Evolutionary conservation across 1,140 invertebrate species (phyloP), one percentile per base, ranked within the genome.

Genomic region (Oedothorax gibbosus): DNA sequence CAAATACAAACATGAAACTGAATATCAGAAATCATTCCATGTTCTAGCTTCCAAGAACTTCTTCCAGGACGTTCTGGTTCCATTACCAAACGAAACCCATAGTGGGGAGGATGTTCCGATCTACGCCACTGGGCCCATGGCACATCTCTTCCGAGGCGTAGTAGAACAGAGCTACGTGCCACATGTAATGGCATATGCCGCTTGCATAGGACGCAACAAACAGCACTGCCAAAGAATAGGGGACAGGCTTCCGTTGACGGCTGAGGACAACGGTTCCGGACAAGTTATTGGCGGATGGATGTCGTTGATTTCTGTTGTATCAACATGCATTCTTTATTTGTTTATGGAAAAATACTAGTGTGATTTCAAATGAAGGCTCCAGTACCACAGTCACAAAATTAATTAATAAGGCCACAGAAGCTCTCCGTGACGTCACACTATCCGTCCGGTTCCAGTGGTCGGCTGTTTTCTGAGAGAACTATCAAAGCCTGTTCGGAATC

Each of bases 111-210:
- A 98, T 90, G 96, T 97, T 5, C 88, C 89, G 0, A 88, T 91
- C 18, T 91, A 90, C 85, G 89, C 90, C 10, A 87, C 60, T 8
- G 97, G 97, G 80, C 96, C 97, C 5, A 94, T 94, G 90, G 93
- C 96, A 0, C 96, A 98, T 90, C 90, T 99, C 3, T 95, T 98
- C 87, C 94, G 96, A 87, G 94, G 93, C 54, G 93, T 97, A 0
- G 96, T 98, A 88, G 97, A 99, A 89, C 97, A 99, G 89, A 95
- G 93, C 88, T 97, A 96, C 89, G 94, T 98, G 1, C 94, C 95
- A 14, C 94, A 97, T 88, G 96, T 94, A 0, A 94, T 98, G 75
- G 93, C 93, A 0, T 91, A 91, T 76, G 90, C 91, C 11, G 86
- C 90, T 3, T 91, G 91, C 86, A 89, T 91, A 15, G 90, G 90